These are phyloP conservation scores for Nemopilema nomurai DNA, from an alignment of 30 jellyfish, hydroid and myxozoan species.

Conservation along the genomic window DNA sequence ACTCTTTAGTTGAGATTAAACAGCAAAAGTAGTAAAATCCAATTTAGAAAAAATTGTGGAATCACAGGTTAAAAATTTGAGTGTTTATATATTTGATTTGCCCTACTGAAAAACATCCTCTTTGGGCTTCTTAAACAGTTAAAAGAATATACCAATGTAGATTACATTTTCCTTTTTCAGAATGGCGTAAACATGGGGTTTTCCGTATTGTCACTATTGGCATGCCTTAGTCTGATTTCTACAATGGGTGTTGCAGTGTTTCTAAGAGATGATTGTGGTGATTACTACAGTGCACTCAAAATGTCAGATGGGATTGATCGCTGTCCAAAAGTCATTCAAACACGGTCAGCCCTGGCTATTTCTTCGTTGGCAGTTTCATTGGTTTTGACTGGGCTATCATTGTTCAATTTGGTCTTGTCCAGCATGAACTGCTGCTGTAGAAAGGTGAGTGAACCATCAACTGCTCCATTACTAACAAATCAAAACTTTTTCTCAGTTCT, in stretches of 20 bases:
- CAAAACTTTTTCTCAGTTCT: background rate
- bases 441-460: background rate
- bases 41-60: too few species aligned
- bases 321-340: background rate
- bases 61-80: too few species aligned
- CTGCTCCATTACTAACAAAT: background rate
- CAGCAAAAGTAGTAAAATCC: too few species aligned
- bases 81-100: too few species aligned
- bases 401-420: background rate
- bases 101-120: too few species aligned
- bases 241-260: background rate
- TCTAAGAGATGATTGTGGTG: background rate
- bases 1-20: too few species aligned
- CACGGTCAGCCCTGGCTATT: background rate
- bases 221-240: background rate
- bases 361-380: background rate
- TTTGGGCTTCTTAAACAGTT: too few species aligned
- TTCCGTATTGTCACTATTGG: background rate
- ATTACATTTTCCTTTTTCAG: background rate
- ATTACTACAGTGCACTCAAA: background rate
- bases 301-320: background rate
- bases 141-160: background rate
- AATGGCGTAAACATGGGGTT: background rate
- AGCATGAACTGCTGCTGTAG: background rate
- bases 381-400: background rate